Evolutionary conservation across 2,113 vertebrate genomes (phyloP), one percentile per base, ranked within the genome.

Genomic region (Ictidomys tridecemlineatus): DNA sequence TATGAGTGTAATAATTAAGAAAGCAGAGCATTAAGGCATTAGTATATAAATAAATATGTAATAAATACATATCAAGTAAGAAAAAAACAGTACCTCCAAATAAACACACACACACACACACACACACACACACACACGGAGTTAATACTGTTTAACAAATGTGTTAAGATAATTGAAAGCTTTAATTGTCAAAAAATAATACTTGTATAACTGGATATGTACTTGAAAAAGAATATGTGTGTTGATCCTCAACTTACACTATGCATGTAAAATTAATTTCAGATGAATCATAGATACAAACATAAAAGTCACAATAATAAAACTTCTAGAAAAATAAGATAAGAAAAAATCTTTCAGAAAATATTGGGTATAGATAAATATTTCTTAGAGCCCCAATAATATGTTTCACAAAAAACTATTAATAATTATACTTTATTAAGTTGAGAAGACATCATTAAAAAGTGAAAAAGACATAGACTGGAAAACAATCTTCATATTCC

Each of bases 211-310:
- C 6, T 67, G 91, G 24, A 74, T 28, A 69, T 61, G 14, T 67
- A 61, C 73, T 69, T 89, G 14, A 74, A 96, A 94, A 70, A 85
- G 8, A 61, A 65, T 5, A 70, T 77, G 17, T 56, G 28, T 8
- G 3, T 67, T 4, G 67, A n/a, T 1, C 34, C 24, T 85, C 82
- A 87, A 11, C 12, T 72, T 89, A 85, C 32, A 69, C 32, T 69
- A 69, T 12, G 65, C 18, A 67, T 56, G 32, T 1, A 79, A 73
- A 93, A 84, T 95, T 93, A 77, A 87, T 87, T 83, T 88, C 65
- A 95, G 58, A 39, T 91, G 37, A 24, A 88, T 84, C 16, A n/a
- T 37, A 89, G 32, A 69, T 69, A 16, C 34, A 32, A 34, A 69
- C 67, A 13, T 69, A 69, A 69, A 34, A 34, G 14, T 69, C 34